Percentiles rank a stretch among this genome's conserved stretches.
Evolutionary conservation across 2,113 vertebrate species (phyloP).

Genomic region (Canis aureus): DNA sequence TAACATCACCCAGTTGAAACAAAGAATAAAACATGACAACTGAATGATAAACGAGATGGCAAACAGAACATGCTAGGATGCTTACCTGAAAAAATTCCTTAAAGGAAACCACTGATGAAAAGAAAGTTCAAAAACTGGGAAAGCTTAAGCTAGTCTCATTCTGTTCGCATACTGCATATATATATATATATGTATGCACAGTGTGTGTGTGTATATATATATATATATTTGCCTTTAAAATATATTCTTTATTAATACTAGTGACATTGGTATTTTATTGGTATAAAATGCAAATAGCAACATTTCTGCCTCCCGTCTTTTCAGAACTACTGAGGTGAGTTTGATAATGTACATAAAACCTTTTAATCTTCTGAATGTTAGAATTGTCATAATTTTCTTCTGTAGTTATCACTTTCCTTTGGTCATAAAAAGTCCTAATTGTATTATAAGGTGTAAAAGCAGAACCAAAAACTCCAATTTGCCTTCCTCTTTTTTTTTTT

Average conservation of each 20-base stretch:
- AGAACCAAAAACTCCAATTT: slow-evolving; percentile 54
- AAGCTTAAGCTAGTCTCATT: slow-evolving; percentile 32
- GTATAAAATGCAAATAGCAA: slow-evolving; percentile 41
- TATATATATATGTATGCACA: neutral
- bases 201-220: too few species aligned
- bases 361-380: slow-evolving; percentile 17
- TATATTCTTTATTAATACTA: neutral
- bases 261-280: neutral
- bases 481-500: neutral
- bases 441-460: slow-evolving; percentile 19
- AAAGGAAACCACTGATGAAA: neutral
- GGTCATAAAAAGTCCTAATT: slow-evolving; percentile 44
- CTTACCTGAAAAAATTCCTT: neutral
- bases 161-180: neutral
- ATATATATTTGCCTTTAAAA: neutral
- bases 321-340: neutral
- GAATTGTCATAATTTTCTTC: slow-evolving; percentile 30
- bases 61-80: slow-evolving; percentile 43
- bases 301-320: neutral
- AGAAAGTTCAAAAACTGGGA: neutral
- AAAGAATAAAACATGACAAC: slow-evolving; percentile 14
- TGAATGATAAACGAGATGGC: neutral
- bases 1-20: slow-evolving; percentile 2
- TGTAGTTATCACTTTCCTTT: neutral
- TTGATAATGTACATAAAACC: slow-evolving; percentile 27